Conservation (phyloP, 1,140 invertebrate species). For the Anastrepha ludens region DNA sequence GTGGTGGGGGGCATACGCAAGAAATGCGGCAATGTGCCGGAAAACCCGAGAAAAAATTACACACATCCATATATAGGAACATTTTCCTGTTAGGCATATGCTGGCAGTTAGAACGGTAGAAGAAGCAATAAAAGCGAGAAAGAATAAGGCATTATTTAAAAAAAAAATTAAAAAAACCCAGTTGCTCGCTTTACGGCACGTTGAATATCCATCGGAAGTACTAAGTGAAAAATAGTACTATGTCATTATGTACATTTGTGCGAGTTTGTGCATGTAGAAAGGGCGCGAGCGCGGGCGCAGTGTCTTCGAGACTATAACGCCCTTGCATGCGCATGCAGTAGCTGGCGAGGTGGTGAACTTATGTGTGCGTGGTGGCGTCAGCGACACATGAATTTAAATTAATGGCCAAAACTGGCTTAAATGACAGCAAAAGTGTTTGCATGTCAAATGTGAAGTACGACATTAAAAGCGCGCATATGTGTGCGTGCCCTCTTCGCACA, state of each 20-base stretch:
- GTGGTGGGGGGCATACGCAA: background rate
- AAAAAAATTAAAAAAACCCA: background rate
- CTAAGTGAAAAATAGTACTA: conserved; percentile 43
- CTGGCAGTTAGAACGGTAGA: background rate
- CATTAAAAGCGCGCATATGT: conserved; percentile 8
- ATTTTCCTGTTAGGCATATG: no score
- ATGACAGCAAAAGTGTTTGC: conserved; percentile 57
- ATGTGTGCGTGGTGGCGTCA: conserved; percentile 14
- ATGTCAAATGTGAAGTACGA: conserved; percentile 52
- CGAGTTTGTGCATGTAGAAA: background rate
- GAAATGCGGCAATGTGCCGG: background rate
- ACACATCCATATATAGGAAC: no score
- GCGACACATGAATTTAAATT: conserved; percentile 54
- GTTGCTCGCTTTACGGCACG: conserved; percentile 36
- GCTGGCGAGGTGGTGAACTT: background rate
- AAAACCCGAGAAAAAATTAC: background rate
- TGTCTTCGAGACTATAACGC: background rate
- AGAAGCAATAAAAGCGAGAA: conserved; percentile 2
- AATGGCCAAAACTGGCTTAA: conserved; percentile 56
- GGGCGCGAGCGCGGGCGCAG: background rate
- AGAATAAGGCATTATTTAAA: background rate
- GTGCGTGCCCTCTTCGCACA: background rate
- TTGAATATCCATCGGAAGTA: conserved; percentile 44
- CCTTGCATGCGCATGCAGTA: background rate
- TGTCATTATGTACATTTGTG: conserved; percentile 22